Percentiles rank a stretch among this genome's conserved stretches.
Evolutionary conservation across 2,797 vertebrate genomes (phyloP).

Genomic region (Acrocephalus scirpaceus): DNA sequence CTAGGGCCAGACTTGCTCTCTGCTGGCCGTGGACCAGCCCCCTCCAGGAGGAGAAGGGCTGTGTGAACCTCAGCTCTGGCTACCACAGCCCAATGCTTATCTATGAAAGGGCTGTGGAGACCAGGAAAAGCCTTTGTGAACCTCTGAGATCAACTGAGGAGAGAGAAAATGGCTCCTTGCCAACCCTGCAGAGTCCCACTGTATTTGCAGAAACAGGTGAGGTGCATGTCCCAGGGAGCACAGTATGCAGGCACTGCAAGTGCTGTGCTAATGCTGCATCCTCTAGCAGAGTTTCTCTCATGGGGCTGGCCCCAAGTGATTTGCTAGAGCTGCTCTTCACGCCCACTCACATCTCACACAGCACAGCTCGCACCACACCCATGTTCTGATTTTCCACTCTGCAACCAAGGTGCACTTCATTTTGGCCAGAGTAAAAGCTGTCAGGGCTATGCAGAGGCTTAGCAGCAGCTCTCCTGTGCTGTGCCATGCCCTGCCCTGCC

Average conservation of each 20-base stretch:
- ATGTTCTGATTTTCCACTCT: background rate
- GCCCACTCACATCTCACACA: accelerated
- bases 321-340: background rate
- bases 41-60: background rate
- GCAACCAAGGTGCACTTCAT: accelerated
- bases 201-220: background rate
- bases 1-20: background rate
- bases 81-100: background rate
- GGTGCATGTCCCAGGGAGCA: background rate
- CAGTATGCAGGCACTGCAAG: accelerated
- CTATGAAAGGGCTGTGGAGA: background rate
- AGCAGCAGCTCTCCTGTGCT: background rate
- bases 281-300: background rate
- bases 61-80: background rate
- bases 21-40: background rate
- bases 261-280: background rate
- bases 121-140: background rate
- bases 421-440: background rate
- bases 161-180: background rate
- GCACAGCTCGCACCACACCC: background rate
- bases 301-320: background rate
- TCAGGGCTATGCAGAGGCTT: background rate
- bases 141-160: background rate
- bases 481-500: accelerated
- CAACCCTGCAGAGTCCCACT: background rate